Evolutionary conservation across 2,888 invertebrate species (phyloP).

Genomic region (Napeogenes sylphis): DNA sequence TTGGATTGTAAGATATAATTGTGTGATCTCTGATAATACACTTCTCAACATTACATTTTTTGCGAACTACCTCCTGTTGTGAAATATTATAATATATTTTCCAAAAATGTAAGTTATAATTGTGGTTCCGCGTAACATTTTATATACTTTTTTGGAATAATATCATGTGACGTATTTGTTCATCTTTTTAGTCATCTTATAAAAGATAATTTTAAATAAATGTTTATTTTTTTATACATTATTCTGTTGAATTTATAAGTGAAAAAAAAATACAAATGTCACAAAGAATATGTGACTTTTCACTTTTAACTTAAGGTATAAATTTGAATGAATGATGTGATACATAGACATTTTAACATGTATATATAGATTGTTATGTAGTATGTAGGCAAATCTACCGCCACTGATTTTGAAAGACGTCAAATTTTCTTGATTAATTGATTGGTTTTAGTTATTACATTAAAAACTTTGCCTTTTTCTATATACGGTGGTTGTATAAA

Average conservation of each 20-base stretch:
- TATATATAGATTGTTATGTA: slow-evolving; percentile 56
- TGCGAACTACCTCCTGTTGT: slow-evolving; percentile 25
- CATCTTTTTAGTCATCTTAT: neutral
- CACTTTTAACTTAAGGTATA: slow-evolving; percentile 45
- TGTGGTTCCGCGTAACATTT: neutral
- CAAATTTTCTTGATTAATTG: too few relatives aligned
- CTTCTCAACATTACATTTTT: slow-evolving; percentile 10
- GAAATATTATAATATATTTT: slow-evolving; percentile 5
- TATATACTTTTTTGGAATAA: slow-evolving; percentile 2
- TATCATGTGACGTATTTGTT: too few relatives aligned
- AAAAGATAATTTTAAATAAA: neutral
- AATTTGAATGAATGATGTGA: slow-evolving; percentile 74
- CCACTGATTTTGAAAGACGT: slow-evolving; percentile 20
- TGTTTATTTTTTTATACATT: slow-evolving; percentile 2
- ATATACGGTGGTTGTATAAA: slow-evolving; percentile 8
- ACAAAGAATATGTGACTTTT: slow-evolving; percentile 38
- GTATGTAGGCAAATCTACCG: slow-evolving; percentile 40
- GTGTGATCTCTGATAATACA: slow-evolving; percentile 8
- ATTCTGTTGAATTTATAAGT: slow-evolving; percentile 2
- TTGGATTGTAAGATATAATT: slow-evolving; percentile 8
- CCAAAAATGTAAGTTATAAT: neutral
- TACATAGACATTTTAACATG: slow-evolving; percentile 64
- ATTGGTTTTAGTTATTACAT: too few relatives aligned
- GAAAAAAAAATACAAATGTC: slow-evolving; percentile 32
- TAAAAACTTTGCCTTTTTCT: slow-evolving; percentile 1